Base-by-base conservation (phyloP, 2,797 vertebrate genomes). In the Erithacus rubecula region DNA sequence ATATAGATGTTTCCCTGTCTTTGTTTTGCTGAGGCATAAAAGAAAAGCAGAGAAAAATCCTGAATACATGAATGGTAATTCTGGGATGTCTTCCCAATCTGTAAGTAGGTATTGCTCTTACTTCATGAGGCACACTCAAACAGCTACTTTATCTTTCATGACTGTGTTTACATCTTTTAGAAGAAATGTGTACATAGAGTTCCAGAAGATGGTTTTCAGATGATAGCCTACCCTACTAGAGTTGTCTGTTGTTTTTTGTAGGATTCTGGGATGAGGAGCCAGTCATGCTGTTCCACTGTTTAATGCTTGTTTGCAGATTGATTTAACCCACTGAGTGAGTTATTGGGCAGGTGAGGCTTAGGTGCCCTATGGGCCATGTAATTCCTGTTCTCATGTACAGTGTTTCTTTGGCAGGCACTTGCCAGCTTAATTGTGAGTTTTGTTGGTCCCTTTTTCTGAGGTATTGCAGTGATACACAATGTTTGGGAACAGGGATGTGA, bases 391-490 rank as follows among this genome's bases (percentile, higher is more conserved):
- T 83, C 32, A 3, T 19, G 17, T 34, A 12, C 0, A 0, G 10
- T 36, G 17, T 27, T 65, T 7, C 70, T 82, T 69, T 68, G 77
- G 29, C 64, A 59, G 84, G 29, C 11, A 1, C 43, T 51, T 71
- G 23, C 55, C 36, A 36, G 0, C 2, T 2, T 19, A n/a, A 24
- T 17, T 11, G 11, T 15, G 36, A 46, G 46, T 75, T 16, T 6
- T 27, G 29, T 51, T 56, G 63, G 11, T 80, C 29, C 12, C 6
- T 60, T 64, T 77, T 71, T 34, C 34, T 75, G 79, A 64, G 75
- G 14, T 58, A 21, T 56, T 5, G 1, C 41, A 68, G 41, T 0
- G 4, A 8, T 71, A 26, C 12, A 15, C 1, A 0, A 1, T 24
- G 26, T 70, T 79, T 63, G 64, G 56, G 72, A 83, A 11, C 30